Evolutionary conservation across 2,797 vertebrate genomes (phyloP), one percentile per base, ranked within the genome.

Genomic region (Myotis daubentonii): DNA sequence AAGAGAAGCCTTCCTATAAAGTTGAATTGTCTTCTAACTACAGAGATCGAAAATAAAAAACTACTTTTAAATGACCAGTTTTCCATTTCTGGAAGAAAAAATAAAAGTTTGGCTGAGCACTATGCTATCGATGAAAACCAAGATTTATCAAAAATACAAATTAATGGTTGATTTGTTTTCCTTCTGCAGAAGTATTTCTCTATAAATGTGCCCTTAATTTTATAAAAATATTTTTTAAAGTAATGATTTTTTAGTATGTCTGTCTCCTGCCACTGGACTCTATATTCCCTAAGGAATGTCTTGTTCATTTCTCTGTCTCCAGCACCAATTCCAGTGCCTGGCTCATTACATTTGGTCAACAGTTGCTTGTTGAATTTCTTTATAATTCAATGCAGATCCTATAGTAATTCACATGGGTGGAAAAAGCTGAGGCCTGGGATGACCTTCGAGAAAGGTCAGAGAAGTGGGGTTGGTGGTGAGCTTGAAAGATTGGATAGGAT

Each of bases 71-170:
- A 78, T 83, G 30, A 12, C 30, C 53, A 53, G 53, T 47, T 93
- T 93, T 87, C n/a, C 12, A 68, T 76, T 70, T 94, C 36, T 76
- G 60, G 70, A 62, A 68, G 85, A 49, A 71, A 33, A 55, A 12
- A 23, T 44, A 74, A 80, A 91, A 88, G 2, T 33, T 65, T 79
- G 16, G 11, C 33, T 79, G 62, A 83, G 4, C 19, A 38, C 49
- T 72, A 38, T 71, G 4, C 33, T 94, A 28, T n/a, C 93, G 30
- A 72, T 41, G 66, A 93, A 97, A 91, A 89, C 19, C 28, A 49
- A 83, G n/a, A 93, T 92, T 94, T 87, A 65, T 44, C 53, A 91
- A 85, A 89, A 94, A 78, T 22, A 65, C 30, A 89, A 88, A 88
- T 51, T 53, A 87, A 57, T 68, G 41, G 57, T 28, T 30, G 23